Evolutionary conservation across 2,888 invertebrate genomes (phyloP).

Genomic region (Patella caerulea): DNA sequence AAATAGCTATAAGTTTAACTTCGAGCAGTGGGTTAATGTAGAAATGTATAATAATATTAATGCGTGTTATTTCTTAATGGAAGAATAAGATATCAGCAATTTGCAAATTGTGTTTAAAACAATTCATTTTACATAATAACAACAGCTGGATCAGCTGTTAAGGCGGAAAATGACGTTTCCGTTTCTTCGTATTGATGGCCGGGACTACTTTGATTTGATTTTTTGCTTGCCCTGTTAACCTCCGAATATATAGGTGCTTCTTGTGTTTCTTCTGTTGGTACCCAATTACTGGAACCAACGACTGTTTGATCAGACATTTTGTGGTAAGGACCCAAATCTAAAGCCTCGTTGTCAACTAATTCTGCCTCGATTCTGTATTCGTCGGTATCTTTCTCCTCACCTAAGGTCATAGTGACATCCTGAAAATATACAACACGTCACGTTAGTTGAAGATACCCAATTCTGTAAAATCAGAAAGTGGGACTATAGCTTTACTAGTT

Average conservation of each 20-base stretch:
- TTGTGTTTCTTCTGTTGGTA: not conserved
- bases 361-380: conserved; percentile 34
- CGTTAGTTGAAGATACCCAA: no score
- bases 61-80: no score
- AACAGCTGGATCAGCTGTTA: not conserved
- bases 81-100: not conserved
- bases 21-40: no score
- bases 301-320: not conserved
- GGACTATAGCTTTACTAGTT: no score
- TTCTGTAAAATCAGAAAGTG: no score
- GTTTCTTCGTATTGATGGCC: not conserved
- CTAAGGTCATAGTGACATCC: conserved; percentile 29
- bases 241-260: not conserved
- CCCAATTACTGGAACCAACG: not conserved
- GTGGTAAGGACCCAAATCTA: conserved; percentile 24
- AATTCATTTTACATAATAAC: not conserved
- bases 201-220: not conserved
- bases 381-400: conserved; percentile 27
- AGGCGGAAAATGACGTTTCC: conserved; percentile 1
- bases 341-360: conserved; percentile 35
- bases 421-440: not conserved
- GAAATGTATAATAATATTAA: no score
- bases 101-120: not conserved
- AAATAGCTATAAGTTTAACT: no score
- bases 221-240: not conserved